Conservation (phyloP, 2,888 invertebrate species). For the Sericinus montela region DNA sequence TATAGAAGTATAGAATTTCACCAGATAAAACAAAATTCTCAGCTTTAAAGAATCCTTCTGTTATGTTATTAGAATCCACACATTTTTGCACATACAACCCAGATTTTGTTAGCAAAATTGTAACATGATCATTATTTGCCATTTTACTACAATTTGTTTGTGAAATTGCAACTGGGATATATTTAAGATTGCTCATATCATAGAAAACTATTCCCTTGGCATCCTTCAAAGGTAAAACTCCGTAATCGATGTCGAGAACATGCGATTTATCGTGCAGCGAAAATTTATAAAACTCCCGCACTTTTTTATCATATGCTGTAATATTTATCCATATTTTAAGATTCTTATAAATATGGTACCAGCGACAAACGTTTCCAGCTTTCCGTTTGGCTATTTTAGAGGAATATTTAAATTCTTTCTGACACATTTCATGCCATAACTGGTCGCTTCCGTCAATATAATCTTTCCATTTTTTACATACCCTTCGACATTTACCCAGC, state of each 20-base stretch:
- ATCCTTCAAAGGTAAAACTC: constrained; percentile 52
- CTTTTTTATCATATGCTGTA: constrained; percentile 31
- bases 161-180: constrained; percentile 52
- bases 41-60: constrained; percentile 51
- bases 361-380: constrained; percentile 42
- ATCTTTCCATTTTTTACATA: constrained; percentile 53
- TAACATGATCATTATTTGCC: constrained; percentile 45
- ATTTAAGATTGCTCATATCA: constrained; percentile 47
- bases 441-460: constrained; percentile 44
- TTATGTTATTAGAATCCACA: constrained; percentile 33
- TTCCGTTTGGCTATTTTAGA: constrained; percentile 57
- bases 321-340: constrained; percentile 48
- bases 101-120: constrained; percentile 47
- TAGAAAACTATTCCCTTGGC: constrained; percentile 50
- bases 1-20: constrained; percentile 44
- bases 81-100: constrained; percentile 49
- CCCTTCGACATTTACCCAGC: constrained; percentile 50
- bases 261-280: constrained; percentile 47
- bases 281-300: constrained; percentile 54
- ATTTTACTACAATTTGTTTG: constrained; percentile 51
- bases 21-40: constrained; percentile 49
- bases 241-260: constrained; percentile 45
- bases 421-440: constrained; percentile 52
- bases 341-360: constrained; percentile 61
- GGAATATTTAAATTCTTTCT: constrained; percentile 43